phyloP scores from a whole-genome alignment of 2,113 vertebrate genomes.

The Chlorocebus sabaeus region DNA sequence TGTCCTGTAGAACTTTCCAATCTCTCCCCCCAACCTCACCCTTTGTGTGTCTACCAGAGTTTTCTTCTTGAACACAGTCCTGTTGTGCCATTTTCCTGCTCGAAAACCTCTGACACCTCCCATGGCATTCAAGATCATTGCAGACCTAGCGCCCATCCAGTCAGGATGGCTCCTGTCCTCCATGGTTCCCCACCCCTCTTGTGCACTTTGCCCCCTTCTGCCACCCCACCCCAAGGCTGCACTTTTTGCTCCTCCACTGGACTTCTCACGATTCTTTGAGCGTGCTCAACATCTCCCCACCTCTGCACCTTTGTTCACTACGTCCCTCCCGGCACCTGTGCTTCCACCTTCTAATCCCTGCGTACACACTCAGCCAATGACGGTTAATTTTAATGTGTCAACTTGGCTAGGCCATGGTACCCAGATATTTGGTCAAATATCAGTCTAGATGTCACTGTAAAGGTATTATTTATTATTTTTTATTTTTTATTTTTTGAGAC shows the following conservation, averaged over 20 bases:
- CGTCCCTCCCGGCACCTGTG: background rate
- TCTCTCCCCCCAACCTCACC: background rate
- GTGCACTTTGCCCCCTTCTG: background rate
- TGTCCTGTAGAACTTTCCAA: background rate
- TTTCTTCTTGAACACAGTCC: conserved; percentile 11
- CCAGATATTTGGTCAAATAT: background rate
- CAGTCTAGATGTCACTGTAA: background rate
- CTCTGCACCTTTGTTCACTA: background rate
- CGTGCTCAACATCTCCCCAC: background rate
- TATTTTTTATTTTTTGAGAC: background rate
- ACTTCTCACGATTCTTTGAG: background rate
- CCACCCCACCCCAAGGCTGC: background rate
- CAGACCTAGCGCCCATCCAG: too few species aligned
- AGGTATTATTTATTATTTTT: background rate
- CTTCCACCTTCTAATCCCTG: background rate
- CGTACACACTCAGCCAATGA: background rate
- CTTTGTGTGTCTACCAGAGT: background rate
- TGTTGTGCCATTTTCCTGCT: background rate
- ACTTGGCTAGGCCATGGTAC: background rate
- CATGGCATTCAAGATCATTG: background rate
- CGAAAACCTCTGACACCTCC: background rate
- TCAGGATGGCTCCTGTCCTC: background rate
- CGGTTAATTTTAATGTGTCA: background rate
- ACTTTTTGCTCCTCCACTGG: background rate
- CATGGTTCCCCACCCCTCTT: background rate